Conservation (phyloP, 2,888 invertebrate genomes). For the Octonoba sinensis region DNA sequence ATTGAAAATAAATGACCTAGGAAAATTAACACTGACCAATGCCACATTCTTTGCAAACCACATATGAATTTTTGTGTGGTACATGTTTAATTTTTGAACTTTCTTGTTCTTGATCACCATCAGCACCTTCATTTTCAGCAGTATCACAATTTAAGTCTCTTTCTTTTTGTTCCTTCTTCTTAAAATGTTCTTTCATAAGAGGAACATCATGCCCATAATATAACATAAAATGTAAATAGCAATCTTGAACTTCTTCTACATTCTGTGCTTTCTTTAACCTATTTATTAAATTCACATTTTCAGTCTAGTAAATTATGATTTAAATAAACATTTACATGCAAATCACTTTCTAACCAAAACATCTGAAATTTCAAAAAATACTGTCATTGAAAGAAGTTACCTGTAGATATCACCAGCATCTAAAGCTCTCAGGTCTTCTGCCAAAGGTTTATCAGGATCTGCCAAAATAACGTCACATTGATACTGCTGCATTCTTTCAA, state of each 20-base stretch:
- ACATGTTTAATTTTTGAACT: conserved; percentile 79
- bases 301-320: too few species aligned
- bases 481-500: conserved; percentile 92
- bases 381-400: conserved; percentile 68
- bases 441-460: conserved; percentile 85
- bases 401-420: conserved; percentile 85
- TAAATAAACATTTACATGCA: background rate
- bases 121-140: conserved; percentile 75
- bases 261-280: conserved; percentile 85
- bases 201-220: conserved; percentile 90
- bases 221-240: conserved; percentile 91
- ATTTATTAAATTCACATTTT: conserved; percentile 54
- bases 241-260: conserved; percentile 91
- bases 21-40: conserved; percentile 31
- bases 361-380: background rate
- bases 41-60: conserved; percentile 65
- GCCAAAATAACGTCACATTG: conserved; percentile 86
- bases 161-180: conserved; percentile 59
- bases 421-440: conserved; percentile 85
- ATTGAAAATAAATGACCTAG: too few species aligned
- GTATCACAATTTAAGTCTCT: conserved; percentile 16
- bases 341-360: background rate
- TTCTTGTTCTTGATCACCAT: conserved; percentile 71
- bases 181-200: conserved; percentile 83
- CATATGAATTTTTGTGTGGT: conserved; percentile 86